A percentile compares a stretch with the other conserved stretches of the same genome.
phyloP scores from a whole-genome alignment of 2,797 vertebrate species.

The Enteromius viviparus region DNA sequence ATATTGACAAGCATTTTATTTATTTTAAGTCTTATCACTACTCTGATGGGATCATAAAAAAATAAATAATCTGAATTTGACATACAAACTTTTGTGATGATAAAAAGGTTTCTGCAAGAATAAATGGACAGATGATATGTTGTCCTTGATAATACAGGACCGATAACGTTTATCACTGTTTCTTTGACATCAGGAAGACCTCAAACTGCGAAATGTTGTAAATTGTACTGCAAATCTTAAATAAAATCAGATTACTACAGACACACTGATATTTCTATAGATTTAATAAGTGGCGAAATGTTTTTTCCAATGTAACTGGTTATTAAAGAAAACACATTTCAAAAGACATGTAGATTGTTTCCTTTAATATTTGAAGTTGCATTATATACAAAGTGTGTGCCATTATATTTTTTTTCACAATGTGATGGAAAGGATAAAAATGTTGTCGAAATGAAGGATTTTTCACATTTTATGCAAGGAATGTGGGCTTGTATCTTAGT shows the following conservation, averaged over 20 bases:
- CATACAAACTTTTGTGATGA: not conserved
- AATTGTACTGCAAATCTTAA: not conserved
- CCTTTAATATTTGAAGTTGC: constrained; percentile 81
- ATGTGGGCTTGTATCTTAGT: constrained; percentile 40
- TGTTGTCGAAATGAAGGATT: constrained; percentile 68
- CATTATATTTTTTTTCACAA: constrained; percentile 64
- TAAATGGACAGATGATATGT: not conserved
- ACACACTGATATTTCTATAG: not conserved
- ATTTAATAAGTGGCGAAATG: not conserved
- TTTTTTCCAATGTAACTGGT: not conserved
- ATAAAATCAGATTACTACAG: not conserved
- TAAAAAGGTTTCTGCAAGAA: not conserved
- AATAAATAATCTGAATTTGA: no score
- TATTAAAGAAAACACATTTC: constrained; percentile 11
- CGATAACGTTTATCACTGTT: not conserved
- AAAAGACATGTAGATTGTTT: constrained; percentile 70
- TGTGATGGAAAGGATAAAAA: constrained; percentile 64
- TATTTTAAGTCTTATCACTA: no score
- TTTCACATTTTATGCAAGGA: constrained; percentile 30
- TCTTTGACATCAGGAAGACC: not conserved
- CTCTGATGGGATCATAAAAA: no score
- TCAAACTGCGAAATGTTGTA: not conserved
- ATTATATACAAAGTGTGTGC: constrained; percentile 84
- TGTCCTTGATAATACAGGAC: not conserved
- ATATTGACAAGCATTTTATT: not conserved